Percentiles rank a stretch among this genome's conserved stretches.
Evolutionary conservation across 1,140 invertebrate genomes (phyloP).

Genomic region (Goniozus legneri): DNA sequence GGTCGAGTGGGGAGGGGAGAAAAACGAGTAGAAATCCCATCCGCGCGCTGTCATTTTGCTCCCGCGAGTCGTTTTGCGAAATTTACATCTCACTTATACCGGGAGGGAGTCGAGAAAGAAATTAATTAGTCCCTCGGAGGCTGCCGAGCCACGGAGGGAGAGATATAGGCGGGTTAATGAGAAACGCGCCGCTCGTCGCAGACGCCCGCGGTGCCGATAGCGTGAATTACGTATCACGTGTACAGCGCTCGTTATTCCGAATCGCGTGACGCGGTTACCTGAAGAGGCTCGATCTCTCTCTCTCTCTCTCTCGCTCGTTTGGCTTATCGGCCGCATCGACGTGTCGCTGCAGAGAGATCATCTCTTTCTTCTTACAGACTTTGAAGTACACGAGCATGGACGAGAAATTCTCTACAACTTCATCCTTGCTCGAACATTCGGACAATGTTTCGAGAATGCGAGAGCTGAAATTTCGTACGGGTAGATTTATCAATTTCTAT

Average conservation of each 20-base stretch:
- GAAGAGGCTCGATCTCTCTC: no score
- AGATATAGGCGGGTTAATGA: constrained; percentile 16
- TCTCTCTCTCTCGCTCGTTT: no score
- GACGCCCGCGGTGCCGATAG: constrained; percentile 21
- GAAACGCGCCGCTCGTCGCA: constrained; percentile 9
- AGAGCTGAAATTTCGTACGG: no score
- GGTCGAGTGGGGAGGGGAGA: no score
- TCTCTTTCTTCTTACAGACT: no score
- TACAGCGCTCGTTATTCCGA: constrained; percentile 20
- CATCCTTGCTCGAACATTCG: no score
- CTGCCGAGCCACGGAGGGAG: not conserved
- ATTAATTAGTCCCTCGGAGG: constrained; percentile 7
- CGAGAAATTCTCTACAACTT: no score
- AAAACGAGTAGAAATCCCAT: constrained; percentile 1
- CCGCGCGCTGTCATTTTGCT: constrained; percentile 4
- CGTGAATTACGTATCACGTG: constrained; percentile 28
- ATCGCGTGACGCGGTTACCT: constrained; percentile 21
- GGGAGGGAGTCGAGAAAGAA: not conserved
- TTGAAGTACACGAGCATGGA: no score
- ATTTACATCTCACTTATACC: constrained; percentile 5
- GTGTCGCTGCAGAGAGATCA: constrained; percentile 22
- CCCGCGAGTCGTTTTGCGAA: not conserved
- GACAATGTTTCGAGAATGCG: no score
- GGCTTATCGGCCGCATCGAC: no score
- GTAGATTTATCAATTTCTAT: no score